Conservation (phyloP, 2,797 vertebrate genomes). For the Falco berigora region DNA sequence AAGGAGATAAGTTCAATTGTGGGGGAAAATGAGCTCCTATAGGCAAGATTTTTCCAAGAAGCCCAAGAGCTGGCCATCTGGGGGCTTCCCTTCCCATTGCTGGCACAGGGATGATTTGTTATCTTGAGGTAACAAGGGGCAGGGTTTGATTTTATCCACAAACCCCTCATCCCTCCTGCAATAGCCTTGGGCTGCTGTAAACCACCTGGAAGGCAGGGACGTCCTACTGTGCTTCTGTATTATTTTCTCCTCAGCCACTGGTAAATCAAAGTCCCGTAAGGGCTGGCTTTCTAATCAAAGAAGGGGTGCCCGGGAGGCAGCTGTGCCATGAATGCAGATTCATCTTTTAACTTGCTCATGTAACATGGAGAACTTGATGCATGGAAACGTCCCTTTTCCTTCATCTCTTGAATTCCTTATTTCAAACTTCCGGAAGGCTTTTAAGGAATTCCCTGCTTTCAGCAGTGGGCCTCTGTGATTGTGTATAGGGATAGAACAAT, state of each 20-base stretch:
- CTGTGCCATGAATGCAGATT: neutral
- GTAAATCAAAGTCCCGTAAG: neutral
- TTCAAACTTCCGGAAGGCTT: neutral
- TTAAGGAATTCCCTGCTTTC: neutral
- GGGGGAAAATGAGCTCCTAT: neutral
- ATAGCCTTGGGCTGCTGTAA: neutral
- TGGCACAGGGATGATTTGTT: neutral
- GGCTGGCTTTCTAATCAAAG: neutral
- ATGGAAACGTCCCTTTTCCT: neutral
- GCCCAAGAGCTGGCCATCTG: neutral
- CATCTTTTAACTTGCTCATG: neutral
- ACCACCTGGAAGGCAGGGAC: neutral
- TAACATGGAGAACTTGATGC: neutral
- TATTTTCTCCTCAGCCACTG: neutral
- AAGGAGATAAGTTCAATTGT: neutral
- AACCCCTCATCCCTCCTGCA: neutral
- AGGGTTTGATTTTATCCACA: neutral
- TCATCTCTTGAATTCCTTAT: neutral
- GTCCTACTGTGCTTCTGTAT: neutral
- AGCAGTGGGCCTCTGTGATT: neutral
- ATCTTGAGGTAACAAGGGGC: neutral
- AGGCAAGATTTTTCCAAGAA: neutral
- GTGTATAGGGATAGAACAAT: neutral
- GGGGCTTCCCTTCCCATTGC: neutral
- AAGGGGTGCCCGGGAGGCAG: neutral